These are phyloP conservation scores for Diuraphis noxia DNA, from an alignment of 1,140 invertebrate genomes.

Conservation along the genomic window DNA sequence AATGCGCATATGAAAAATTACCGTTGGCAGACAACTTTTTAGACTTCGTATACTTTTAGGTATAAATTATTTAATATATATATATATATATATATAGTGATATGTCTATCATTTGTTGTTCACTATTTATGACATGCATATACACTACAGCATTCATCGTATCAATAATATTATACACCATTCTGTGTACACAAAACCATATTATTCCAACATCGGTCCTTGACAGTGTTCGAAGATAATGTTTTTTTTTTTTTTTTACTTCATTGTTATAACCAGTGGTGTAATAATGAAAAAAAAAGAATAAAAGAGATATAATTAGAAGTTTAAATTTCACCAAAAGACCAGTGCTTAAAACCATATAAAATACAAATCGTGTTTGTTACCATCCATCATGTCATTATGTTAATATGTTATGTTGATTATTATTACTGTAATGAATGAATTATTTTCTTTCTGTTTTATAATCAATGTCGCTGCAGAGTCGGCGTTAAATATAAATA, in stretches of 20 bases:
- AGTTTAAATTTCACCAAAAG: too few species aligned
- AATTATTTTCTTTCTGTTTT: too few species aligned
- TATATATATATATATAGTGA: neutral
- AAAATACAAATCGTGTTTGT: too few species aligned
- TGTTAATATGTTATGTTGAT: too few species aligned
- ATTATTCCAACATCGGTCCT: neutral
- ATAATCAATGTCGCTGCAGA: too few species aligned
- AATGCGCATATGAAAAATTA: neutral
- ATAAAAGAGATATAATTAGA: neutral
- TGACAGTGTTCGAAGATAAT: neutral
- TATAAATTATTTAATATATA: neutral
- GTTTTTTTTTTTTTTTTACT: neutral
- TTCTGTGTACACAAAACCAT: too few species aligned
- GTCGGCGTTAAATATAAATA: too few species aligned
- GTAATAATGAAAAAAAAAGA: too few species aligned
- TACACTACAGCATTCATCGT: neutral
- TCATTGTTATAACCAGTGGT: neutral
- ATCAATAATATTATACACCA: neutral
- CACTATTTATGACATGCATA: neutral
- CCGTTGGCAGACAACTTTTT: neutral
- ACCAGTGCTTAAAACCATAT: too few species aligned
- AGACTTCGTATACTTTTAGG: neutral
- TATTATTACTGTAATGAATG: too few species aligned
- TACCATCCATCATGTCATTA: too few species aligned
- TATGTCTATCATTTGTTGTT: slow-evolving; percentile 2